Base-by-base conservation (phyloP, 2,888 invertebrate species). In the Sipha maydis region DNA sequence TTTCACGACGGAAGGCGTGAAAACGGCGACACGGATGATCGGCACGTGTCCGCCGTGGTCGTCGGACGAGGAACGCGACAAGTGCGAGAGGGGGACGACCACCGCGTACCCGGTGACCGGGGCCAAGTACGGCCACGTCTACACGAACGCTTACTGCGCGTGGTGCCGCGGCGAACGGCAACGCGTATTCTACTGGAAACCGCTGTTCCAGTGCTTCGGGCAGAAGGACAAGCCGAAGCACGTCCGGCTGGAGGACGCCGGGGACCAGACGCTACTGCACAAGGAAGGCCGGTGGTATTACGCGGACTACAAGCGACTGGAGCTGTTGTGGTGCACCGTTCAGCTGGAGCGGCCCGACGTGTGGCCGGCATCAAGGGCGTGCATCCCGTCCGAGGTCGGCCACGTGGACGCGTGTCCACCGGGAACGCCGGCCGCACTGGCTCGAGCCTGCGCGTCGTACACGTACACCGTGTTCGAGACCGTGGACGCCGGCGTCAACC, bases 111-210 rank as follows among this genome's bases (percentile, higher is more conserved):
- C 11, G 89, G 90, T 61, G 90, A 90, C 31, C 92, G 92, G 31
- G 89, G 88, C 54, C 67, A 86, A 86, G 89, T 90, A 9, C 89
- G 71, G 78, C 75, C 85, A 80, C 56, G 91, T 92, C 19, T 92
- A 91, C 90, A 90, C 90, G 90, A 92, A 92, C 90, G 91, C 91
- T 76, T 92, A 91, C 91, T 93, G 93, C 89, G 92, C 93, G 1
- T 90, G 92, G 67, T 93, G 93, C 90, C 92, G 93, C 90, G 91
- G 91, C 19, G 92, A 92, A n/a, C 83, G 73, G 9, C 56, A 34
- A 5, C 38, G n/a, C 19, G 79, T 92, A 31, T 90, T 92, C 7
- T 88, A 88, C 88, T 88, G 88, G 88, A 88, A 88, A 67, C 88
- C 88, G 19, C 2, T 19, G 19, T 82, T 88, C 80, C 7, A 0